These are phyloP conservation scores for Thalassaphorura encarpata DNA, from an alignment of 1,140 invertebrate species.

Conservation along the genomic window DNA sequence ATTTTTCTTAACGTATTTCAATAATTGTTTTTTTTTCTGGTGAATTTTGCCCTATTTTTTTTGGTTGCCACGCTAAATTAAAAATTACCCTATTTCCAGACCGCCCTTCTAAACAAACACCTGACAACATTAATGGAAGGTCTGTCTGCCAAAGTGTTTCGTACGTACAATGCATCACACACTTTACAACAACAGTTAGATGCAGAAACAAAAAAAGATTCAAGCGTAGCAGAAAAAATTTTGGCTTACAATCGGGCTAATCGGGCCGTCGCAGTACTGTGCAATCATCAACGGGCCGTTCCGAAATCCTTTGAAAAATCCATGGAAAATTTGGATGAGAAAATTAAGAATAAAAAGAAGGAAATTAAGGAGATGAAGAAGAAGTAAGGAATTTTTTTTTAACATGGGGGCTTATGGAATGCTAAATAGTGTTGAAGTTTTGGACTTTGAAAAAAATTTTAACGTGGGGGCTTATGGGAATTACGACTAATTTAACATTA, in stretches of 20 bases:
- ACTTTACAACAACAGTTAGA: constrained; percentile 33
- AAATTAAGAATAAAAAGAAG: background rate
- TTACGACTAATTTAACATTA: too few relatives aligned
- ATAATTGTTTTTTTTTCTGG: background rate
- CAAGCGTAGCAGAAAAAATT: background rate
- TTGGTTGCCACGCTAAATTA: too few relatives aligned
- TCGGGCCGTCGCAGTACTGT: background rate
- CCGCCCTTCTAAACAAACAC: constrained; percentile 47
- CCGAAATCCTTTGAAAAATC: constrained; percentile 48
- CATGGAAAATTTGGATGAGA: background rate
- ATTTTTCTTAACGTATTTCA: too few relatives aligned
- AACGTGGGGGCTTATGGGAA: too few relatives aligned
- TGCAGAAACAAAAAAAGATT: too few relatives aligned
- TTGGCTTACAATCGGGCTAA: background rate
- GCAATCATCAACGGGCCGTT: constrained; percentile 6
- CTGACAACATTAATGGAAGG: constrained; percentile 49
- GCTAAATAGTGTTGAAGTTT: too few relatives aligned
- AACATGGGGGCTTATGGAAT: too few relatives aligned
- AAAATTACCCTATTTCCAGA: constrained; percentile 39
- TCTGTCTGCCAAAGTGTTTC: constrained; percentile 52
- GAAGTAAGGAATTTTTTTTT: too few relatives aligned
- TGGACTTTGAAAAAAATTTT: too few relatives aligned
- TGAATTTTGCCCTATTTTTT: background rate
- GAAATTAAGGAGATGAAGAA: too few relatives aligned
- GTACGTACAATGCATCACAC: constrained; percentile 52